phyloP scores from a whole-genome alignment of 2,888 invertebrate genomes.

The Fabriciana adippe region DNA sequence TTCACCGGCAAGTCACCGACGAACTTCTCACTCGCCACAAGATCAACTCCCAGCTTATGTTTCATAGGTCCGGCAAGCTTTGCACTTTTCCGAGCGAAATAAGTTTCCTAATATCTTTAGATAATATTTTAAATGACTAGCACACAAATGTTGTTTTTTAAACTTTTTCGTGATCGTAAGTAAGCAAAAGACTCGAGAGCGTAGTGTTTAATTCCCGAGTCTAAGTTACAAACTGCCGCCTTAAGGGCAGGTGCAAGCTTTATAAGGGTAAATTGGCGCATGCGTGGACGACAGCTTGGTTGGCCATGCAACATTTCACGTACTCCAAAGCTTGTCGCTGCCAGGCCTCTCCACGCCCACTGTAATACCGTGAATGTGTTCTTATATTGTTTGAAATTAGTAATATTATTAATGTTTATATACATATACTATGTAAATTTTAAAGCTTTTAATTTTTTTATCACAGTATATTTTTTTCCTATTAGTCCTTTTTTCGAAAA shows the following conservation, averaged over 20 bases:
- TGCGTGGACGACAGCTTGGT: slow-evolving; percentile 52
- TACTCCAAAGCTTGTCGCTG: slow-evolving; percentile 49
- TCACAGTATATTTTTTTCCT: too few relatives aligned
- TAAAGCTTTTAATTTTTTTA: too few relatives aligned
- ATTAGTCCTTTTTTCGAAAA: too few relatives aligned
- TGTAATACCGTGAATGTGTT: neutral
- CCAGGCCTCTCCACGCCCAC: slow-evolving; percentile 35
- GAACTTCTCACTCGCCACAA: slow-evolving; percentile 64
- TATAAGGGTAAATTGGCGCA: slow-evolving; percentile 62
- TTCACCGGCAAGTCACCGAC: slow-evolving; percentile 60
- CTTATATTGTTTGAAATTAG: neutral
- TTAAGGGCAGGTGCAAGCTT: slow-evolving; percentile 46
- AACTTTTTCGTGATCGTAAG: slow-evolving; percentile 64
- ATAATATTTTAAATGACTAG: slow-evolving; percentile 37
- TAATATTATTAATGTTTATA: neutral
- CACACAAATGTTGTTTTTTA: slow-evolving; percentile 48
- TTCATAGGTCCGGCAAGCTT: slow-evolving; percentile 63
- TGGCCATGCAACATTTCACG: slow-evolving; percentile 53
- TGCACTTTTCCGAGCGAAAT: slow-evolving; percentile 44
- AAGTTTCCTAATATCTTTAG: slow-evolving; percentile 42
- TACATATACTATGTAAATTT: too few relatives aligned
- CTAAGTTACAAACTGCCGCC: slow-evolving; percentile 61
- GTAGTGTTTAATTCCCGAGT: slow-evolving; percentile 49
- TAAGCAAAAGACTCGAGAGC: slow-evolving; percentile 48
- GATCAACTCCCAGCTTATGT: slow-evolving; percentile 64